phyloP scores from a whole-genome alignment of 1,140 invertebrate species.

The Nephila pilipes region DNA sequence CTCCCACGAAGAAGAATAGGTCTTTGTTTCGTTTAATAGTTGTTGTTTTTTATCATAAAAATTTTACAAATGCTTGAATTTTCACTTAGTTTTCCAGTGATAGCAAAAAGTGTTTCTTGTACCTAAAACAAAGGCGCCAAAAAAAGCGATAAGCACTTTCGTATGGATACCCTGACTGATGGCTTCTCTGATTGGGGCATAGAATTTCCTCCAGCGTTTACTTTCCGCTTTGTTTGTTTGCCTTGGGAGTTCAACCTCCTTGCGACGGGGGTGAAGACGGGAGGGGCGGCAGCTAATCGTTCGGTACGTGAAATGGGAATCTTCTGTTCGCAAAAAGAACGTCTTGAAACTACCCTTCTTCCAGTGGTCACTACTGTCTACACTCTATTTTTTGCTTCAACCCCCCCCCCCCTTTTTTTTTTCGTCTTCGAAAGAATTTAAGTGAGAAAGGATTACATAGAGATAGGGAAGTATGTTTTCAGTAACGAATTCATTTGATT shows the following conservation, averaged over 20 bases:
- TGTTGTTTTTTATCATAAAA: no score
- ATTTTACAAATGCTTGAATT: no score
- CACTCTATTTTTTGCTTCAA: not conserved
- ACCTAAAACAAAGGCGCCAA: not conserved
- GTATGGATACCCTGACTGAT: not conserved
- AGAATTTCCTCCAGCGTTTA: conserved; percentile 62
- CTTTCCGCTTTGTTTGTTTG: conserved; percentile 71
- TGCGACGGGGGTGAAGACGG: conserved; percentile 1
- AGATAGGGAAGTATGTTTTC: not conserved
- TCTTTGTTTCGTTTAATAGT: no score
- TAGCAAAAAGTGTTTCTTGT: no score
- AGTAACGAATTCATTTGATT: not conserved
- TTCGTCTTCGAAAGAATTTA: not conserved
- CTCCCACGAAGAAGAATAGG: no score
- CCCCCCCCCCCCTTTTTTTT: not conserved
- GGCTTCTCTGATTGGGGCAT: conserved; percentile 55
- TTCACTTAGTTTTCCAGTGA: no score
- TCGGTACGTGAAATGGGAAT: conserved; percentile 33
- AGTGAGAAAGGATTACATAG: not conserved
- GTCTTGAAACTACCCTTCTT: not conserved
- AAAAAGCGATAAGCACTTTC: conserved; percentile 2
- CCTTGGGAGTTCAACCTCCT: conserved; percentile 51
- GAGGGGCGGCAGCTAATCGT: conserved; percentile 55
- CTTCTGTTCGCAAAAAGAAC: conserved; percentile 9
- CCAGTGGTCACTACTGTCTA: not conserved